These are phyloP conservation scores for Hippopotamus amphibius DNA, from an alignment of 2,113 vertebrate species.

Conservation along the genomic window DNA sequence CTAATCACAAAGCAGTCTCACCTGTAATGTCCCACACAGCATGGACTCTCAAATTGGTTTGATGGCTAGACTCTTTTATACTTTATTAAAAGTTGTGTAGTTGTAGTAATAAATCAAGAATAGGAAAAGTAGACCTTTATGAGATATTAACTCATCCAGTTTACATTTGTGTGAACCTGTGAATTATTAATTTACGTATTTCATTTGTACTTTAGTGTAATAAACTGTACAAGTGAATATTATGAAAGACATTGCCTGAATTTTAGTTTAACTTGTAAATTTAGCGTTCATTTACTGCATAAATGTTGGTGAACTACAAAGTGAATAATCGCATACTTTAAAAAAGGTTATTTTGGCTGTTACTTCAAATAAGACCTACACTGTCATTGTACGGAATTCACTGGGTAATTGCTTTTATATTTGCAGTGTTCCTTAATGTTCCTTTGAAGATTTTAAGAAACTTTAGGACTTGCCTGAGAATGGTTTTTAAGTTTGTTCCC, in stretches of 20 bases:
- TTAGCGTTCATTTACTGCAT: conserved; percentile 4
- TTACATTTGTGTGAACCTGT: conserved; percentile 34
- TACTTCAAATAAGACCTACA: not conserved
- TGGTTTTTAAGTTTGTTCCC: conserved; percentile 48
- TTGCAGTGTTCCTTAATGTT: conserved; percentile 50
- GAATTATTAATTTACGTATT: not conserved
- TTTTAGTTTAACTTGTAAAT: conserved; percentile 16
- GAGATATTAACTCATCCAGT: not conserved
- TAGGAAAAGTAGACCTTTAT: not conserved
- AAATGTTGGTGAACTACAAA: conserved; percentile 37
- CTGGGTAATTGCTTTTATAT: conserved; percentile 34
- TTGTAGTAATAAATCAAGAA: conserved; percentile 37
- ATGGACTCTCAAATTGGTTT: conserved; percentile 20
- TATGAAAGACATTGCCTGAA: not conserved
- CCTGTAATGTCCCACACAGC: not conserved
- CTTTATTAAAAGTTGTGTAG: conserved; percentile 14
- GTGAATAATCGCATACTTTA: not conserved
- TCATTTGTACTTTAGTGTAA: conserved; percentile 3
- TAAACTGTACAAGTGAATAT: conserved; percentile 38
- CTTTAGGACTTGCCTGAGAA: conserved; percentile 46
- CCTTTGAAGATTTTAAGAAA: conserved; percentile 55
- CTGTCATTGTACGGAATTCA: conserved; percentile 2
- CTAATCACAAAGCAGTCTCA: not conserved
- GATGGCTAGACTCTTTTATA: not conserved
- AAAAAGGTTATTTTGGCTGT: conserved; percentile 4